phyloP scores from a whole-genome alignment of 1,140 invertebrate genomes.

The Sinella curviseta region DNA sequence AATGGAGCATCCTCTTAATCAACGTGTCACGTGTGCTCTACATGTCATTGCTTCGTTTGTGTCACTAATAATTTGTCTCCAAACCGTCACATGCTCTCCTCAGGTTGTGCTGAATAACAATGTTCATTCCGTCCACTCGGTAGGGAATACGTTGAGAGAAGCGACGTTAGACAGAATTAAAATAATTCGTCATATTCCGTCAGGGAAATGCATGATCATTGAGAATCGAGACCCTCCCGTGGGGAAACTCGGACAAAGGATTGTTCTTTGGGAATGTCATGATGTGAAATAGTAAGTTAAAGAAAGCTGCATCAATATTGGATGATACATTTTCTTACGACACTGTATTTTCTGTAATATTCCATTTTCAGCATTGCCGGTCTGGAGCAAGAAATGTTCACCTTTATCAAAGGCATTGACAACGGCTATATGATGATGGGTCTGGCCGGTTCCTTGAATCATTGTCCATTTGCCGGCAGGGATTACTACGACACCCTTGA shows the following conservation, averaged over 20 bases:
- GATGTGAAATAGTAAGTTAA: slow-evolving; percentile 18
- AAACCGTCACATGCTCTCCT: background rate
- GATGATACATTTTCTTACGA: background rate
- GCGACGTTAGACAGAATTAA: background rate
- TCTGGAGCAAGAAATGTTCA: slow-evolving; percentile 30
- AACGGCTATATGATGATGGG: slow-evolving; percentile 33
- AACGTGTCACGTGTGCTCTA: no score
- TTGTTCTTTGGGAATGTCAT: slow-evolving; percentile 37
- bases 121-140: background rate
- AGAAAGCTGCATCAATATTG: background rate
- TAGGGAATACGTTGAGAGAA: background rate
- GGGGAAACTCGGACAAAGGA: background rate
- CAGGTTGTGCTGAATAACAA: background rate
- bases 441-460: slow-evolving; percentile 15
- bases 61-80: background rate
- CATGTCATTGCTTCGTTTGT: no score
- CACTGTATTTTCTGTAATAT: no score
- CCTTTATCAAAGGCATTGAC: slow-evolving; percentile 29
- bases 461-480: slow-evolving; percentile 15
- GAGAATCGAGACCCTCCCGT: slow-evolving; percentile 21
- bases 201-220: slow-evolving; percentile 31
- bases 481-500: slow-evolving; percentile 29
- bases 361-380: slow-evolving; percentile 27
- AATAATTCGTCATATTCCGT: slow-evolving; percentile 29
- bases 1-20: no score